phyloP scores from a whole-genome alignment of 2,888 invertebrate genomes.

The Liposcelis brunnea region DNA sequence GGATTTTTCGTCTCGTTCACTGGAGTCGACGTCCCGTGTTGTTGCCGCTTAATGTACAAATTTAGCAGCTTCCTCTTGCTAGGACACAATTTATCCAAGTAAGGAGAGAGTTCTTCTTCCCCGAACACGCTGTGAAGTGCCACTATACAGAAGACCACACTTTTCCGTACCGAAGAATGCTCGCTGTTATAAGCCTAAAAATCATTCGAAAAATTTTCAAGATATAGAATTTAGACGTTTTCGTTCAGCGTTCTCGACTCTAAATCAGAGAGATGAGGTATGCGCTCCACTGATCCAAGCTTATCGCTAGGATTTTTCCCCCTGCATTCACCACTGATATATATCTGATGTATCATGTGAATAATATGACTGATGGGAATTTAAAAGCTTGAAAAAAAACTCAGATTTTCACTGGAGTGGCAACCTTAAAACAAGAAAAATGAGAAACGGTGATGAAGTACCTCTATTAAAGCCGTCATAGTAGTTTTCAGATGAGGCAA shows the following conservation, averaged over 20 bases:
- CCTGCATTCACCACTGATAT: too few species aligned
- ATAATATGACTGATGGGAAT: too few species aligned
- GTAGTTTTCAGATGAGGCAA: slow-evolving; percentile 59
- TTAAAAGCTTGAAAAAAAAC: too few species aligned
- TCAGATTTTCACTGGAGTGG: too few species aligned
- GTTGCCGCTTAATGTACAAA: slow-evolving; percentile 47
- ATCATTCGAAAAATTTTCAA: slow-evolving; percentile 14
- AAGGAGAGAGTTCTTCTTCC: slow-evolving; percentile 65
- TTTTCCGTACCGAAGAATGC: slow-evolving; percentile 86
- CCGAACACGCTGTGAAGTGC: slow-evolving; percentile 80
- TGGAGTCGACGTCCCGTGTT: too few species aligned
- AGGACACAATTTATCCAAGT: slow-evolving; percentile 62
- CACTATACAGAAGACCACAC: slow-evolving; percentile 94
- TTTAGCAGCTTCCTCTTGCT: slow-evolving; percentile 79
- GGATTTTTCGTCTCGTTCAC: too few species aligned
- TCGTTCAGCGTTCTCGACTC: too few species aligned
- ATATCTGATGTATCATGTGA: too few species aligned
- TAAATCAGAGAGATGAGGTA: too few species aligned
- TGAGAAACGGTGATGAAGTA: slow-evolving; percentile 24
- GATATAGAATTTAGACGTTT: neutral
- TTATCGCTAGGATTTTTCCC: too few species aligned
- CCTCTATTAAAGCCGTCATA: slow-evolving; percentile 79
- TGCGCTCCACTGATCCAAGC: too few species aligned
- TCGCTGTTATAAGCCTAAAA: slow-evolving; percentile 73
- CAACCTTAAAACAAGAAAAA: too few species aligned